Percentiles rank a stretch among this genome's conserved stretches.
These are phyloP conservation scores for Prolemur simus DNA, from an alignment of 2,113 vertebrate species.

Conservation along the genomic window DNA sequence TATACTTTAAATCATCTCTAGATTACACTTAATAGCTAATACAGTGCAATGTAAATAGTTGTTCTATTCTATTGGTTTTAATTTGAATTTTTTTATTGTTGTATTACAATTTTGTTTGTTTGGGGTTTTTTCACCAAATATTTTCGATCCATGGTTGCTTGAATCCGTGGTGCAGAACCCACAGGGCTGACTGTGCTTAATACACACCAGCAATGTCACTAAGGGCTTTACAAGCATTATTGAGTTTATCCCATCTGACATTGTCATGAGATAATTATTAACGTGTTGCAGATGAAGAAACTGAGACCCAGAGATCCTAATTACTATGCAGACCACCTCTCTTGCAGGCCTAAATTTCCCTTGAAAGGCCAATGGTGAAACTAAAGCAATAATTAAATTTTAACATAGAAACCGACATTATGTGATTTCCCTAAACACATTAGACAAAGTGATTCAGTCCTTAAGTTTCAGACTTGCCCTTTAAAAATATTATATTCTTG, in stretches of 20 bases:
- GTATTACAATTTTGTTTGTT: background rate
- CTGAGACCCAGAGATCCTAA: background rate
- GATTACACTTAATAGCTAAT: background rate
- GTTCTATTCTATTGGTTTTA: background rate
- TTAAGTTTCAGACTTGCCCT: background rate
- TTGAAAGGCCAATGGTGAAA: conserved; percentile 1
- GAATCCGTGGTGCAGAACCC: background rate
- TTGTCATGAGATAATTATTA: background rate
- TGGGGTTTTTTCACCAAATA: background rate
- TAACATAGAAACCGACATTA: background rate
- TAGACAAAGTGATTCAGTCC: background rate
- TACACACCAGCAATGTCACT: background rate
- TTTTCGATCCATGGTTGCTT: background rate
- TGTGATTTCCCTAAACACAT: background rate
- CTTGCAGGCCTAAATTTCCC: background rate
- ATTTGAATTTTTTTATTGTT: background rate
- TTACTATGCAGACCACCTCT: background rate
- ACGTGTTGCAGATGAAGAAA: background rate
- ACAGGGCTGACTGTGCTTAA: background rate
- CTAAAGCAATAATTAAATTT: background rate
- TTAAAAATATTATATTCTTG: conserved; percentile 11
- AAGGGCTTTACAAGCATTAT: background rate
- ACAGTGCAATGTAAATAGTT: background rate
- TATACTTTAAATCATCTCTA: background rate
- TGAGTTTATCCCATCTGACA: background rate